These are phyloP conservation scores for Pristionchus entomophagus DNA, from an alignment of 2,888 invertebrate genomes.

Conservation along the genomic window DNA sequence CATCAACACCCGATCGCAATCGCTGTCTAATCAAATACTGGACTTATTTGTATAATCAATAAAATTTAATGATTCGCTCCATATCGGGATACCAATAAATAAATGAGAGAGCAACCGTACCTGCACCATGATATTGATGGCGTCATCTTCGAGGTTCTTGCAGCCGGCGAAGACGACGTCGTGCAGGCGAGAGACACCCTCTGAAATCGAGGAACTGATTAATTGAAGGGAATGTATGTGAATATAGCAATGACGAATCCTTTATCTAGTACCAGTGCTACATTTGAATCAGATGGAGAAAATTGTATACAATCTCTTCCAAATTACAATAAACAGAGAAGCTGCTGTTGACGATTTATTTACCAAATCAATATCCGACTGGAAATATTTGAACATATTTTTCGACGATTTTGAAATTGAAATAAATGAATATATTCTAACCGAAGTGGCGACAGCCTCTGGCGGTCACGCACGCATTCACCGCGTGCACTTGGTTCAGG, in stretches of 20 bases:
- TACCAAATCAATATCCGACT: background rate
- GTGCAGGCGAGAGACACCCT: slow-evolving; percentile 33
- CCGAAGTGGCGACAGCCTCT: slow-evolving; percentile 44
- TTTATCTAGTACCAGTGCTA: too few species aligned
- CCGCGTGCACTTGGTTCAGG: slow-evolving; percentile 41
- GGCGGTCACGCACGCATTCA: slow-evolving; percentile 43
- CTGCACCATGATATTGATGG: slow-evolving; percentile 23
- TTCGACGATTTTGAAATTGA: background rate
- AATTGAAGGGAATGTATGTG: too few species aligned
- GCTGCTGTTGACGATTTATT: too few species aligned
- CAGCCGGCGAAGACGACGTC: slow-evolving; percentile 35
- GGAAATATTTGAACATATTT: background rate
- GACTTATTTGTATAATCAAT: too few species aligned
- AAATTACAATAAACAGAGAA: background rate
- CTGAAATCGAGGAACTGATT: background rate
- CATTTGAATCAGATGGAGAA: too few species aligned
- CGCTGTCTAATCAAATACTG: too few species aligned
- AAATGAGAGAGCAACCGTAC: background rate
- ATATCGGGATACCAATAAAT: too few species aligned
- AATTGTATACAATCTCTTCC: background rate
- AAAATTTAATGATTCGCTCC: too few species aligned
- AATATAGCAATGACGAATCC: too few species aligned
- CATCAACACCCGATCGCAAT: too few species aligned
- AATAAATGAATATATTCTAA: background rate
- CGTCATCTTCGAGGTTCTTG: slow-evolving; percentile 45